These are phyloP conservation scores for Naso thynnoides DNA, from an alignment of 2,797 vertebrate species.

Conservation along the genomic window DNA sequence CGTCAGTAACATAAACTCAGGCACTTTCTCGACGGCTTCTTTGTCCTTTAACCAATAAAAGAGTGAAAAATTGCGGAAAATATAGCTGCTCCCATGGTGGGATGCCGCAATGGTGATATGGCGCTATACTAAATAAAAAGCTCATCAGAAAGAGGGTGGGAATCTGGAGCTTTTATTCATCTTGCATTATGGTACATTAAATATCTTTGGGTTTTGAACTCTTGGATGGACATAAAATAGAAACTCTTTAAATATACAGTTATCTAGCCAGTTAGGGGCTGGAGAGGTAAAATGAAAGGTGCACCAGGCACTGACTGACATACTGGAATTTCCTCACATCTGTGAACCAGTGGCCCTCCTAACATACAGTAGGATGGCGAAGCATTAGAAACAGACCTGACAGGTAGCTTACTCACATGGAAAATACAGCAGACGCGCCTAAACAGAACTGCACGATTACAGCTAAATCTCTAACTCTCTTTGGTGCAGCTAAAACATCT, in stretches of 20 bases:
- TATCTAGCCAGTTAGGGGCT: not conserved
- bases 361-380: not conserved
- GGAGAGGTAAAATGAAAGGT: not conserved
- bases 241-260: not conserved
- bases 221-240: too few relatives aligned
- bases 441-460: not conserved
- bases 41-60: too few relatives aligned
- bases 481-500: not conserved
- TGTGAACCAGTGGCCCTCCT: constrained; percentile 22
- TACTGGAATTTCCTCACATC: constrained; percentile 43
- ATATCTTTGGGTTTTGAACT: too few relatives aligned
- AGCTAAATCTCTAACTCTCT: constrained; percentile 4
- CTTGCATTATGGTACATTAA: too few relatives aligned
- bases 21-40: too few relatives aligned
- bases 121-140: too few relatives aligned
- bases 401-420: constrained; percentile 16
- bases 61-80: too few relatives aligned
- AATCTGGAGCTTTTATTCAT: too few relatives aligned
- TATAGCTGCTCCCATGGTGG: too few relatives aligned
- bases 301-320: constrained; percentile 10
- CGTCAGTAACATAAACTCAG: too few relatives aligned
- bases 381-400: constrained; percentile 57
- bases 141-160: too few relatives aligned
- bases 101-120: too few relatives aligned
- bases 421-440: constrained; percentile 8